Conservation (phyloP, 2,797 vertebrate genomes). For the Paedocypris micromegethes region DNA sequence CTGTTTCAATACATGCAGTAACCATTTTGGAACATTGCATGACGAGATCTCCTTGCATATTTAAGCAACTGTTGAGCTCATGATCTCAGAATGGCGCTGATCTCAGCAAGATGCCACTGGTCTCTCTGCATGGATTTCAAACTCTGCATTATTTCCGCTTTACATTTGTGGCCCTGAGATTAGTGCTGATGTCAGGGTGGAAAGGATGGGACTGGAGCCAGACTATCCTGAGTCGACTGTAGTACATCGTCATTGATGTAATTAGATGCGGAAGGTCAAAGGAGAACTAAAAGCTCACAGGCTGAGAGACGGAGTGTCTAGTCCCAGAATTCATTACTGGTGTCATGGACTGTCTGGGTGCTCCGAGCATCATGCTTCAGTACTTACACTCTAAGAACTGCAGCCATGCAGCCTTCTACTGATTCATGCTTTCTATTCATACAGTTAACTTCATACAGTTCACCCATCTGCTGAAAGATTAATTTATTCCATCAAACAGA, state of each 20-base stretch:
- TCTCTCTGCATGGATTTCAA: slow-evolving; percentile 10
- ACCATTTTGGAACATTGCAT: neutral
- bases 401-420: slow-evolving; percentile 2
- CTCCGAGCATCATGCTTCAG: neutral
- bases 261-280: slow-evolving; percentile 22
- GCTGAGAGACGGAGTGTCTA: neutral
- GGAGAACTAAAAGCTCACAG: slow-evolving; percentile 12
- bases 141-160: slow-evolving; percentile 15
- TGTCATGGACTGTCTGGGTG: slow-evolving; percentile 3
- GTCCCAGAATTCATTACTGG: slow-evolving; percentile 6
- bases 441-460: slow-evolving; percentile 8
- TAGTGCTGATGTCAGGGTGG: slow-evolving; percentile 2
- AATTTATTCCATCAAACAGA: slow-evolving; percentile 24
- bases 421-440: slow-evolving; percentile 6
- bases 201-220: slow-evolving; percentile 1
- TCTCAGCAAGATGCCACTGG: neutral
- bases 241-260: slow-evolving; percentile 22
- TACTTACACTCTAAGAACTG: neutral
- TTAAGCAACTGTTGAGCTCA: too few relatives aligned
- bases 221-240: neutral
- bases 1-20: too few relatives aligned
- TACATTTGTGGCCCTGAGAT: slow-evolving; percentile 9
- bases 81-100: too few relatives aligned
- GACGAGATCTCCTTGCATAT: too few relatives aligned
- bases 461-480: slow-evolving; percentile 5